Base-by-base conservation (phyloP, 1,140 invertebrate species). In the Tetranychus cinnabarinus region DNA sequence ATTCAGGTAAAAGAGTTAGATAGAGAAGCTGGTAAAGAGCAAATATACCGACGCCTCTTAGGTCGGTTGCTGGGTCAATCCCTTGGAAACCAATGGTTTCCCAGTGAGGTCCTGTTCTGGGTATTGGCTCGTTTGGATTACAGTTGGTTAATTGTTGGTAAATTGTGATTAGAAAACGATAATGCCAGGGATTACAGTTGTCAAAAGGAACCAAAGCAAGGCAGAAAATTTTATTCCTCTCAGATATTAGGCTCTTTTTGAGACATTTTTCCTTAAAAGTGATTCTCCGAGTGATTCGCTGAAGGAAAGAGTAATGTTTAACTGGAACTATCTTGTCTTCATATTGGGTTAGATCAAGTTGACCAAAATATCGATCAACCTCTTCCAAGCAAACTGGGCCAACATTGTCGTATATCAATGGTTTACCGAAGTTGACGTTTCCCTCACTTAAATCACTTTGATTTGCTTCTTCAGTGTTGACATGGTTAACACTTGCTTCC, bases 51-150 rank as follows among this genome's bases (percentile, higher is more conserved):
- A 74, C 73, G 23, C 77, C 76, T 58, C 78, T 65, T 10, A 79
- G 67, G 68, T 79, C 78, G 39, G 78, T 79, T 12, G 73, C 71
- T 60, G 78, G 78, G 71, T 79, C 78, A 55, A 66, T 72, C 70
- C 73, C 78, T 74, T 79, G 78, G 67, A 79, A 79, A 33, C 78
- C 78, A 63, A 79, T 75, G 56, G 73, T 69, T 65, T 79, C 77
- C 78, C 78, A 79, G 65, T 79, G 78, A 61, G 66, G 39, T 7
- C 78, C 78, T 68, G 74, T 77, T 64, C 76, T 73, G 60, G 72
- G 71, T 10, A 62, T 47, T 46, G 68, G 68, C 10, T 72, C 10
- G 39, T 42, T 42, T 42, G 10, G 10, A 42, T 42, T 42, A 42
- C 10, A 71, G 4, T 72, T 73, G 52, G 76, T 78, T 47, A 79